Evolutionary conservation across 2,113 vertebrate genomes (phyloP).

Genomic region (Leucoraja erinaceus): DNA sequence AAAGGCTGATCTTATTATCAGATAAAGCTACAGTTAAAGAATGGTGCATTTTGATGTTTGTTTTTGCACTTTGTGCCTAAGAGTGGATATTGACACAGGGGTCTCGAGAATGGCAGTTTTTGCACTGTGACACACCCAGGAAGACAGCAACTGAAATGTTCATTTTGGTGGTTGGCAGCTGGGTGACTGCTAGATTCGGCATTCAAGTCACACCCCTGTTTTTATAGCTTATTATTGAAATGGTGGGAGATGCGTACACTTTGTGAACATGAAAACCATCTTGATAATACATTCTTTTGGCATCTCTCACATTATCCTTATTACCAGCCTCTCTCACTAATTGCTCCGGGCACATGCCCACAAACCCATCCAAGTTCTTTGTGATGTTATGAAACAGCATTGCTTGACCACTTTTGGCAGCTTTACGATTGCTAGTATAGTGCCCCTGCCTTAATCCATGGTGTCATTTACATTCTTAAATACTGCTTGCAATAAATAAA

Average conservation of each 20-base stretch:
- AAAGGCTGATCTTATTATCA: neutral
- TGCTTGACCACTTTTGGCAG: neutral
- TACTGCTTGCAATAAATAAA: neutral
- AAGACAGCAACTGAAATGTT: conserved; percentile 31
- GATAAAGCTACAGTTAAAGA: conserved; percentile 14
- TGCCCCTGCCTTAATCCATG: neutral
- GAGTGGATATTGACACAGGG: neutral
- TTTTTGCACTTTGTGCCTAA: conserved; percentile 8
- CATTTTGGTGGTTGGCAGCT: conserved; percentile 24
- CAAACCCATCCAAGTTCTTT: neutral
- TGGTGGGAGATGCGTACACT: neutral
- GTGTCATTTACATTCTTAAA: neutral
- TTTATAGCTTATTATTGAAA: conserved; percentile 25
- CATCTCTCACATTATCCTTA: neutral
- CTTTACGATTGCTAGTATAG: neutral
- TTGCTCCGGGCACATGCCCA: neutral
- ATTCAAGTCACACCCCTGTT: conserved; percentile 27
- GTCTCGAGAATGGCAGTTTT: conserved; percentile 18
- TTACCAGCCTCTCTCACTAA: neutral
- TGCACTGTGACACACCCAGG: conserved; percentile 9
- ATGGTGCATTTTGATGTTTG: neutral
- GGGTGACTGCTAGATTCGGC: neutral
- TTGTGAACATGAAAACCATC: neutral
- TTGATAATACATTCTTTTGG: neutral
- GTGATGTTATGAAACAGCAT: neutral